Conservation (phyloP, 2,113 vertebrate species). For the Eleginops maclovinus region DNA sequence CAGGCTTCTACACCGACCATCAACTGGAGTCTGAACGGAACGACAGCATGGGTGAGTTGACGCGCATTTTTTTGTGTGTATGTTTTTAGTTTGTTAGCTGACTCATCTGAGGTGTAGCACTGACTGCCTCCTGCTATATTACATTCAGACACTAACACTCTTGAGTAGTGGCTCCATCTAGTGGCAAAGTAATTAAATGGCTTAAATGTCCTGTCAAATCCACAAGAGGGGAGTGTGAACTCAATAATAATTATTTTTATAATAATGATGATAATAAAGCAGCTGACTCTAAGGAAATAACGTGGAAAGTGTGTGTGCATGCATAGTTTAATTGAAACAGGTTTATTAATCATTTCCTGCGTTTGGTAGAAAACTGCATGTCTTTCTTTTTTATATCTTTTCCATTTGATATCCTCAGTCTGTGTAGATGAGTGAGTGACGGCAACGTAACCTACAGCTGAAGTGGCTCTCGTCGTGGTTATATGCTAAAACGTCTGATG, state of each 20-base stretch:
- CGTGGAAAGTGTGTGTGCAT: background rate
- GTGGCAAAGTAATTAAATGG: slow-evolving; percentile 20
- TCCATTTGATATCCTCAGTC: background rate
- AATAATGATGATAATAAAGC: background rate
- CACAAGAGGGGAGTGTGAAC: slow-evolving; percentile 70
- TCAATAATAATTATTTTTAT: slow-evolving; percentile 11
- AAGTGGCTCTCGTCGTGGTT: background rate
- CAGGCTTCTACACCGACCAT: slow-evolving; percentile 85
- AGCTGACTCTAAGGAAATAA: background rate
- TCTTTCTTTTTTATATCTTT: background rate
- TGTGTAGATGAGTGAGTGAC: background rate
- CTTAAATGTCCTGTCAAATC: slow-evolving; percentile 16
- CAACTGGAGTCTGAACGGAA: slow-evolving; percentile 81
- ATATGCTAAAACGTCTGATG: background rate
- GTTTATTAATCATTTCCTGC: background rate
- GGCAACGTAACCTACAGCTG: background rate
- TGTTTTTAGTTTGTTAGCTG: too few relatives aligned
- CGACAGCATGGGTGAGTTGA: slow-evolving; percentile 77
- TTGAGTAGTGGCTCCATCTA: slow-evolving; percentile 50
- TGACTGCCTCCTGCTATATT: background rate
- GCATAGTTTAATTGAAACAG: too few relatives aligned
- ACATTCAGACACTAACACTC: background rate
- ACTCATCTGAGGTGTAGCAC: too few relatives aligned
- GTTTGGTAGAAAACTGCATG: too few relatives aligned
- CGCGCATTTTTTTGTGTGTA: background rate